A percentile compares a stretch with the other conserved stretches of the same genome.
phyloP scores from a whole-genome alignment of 1,140 invertebrate genomes.

The Prorops nasuta region DNA sequence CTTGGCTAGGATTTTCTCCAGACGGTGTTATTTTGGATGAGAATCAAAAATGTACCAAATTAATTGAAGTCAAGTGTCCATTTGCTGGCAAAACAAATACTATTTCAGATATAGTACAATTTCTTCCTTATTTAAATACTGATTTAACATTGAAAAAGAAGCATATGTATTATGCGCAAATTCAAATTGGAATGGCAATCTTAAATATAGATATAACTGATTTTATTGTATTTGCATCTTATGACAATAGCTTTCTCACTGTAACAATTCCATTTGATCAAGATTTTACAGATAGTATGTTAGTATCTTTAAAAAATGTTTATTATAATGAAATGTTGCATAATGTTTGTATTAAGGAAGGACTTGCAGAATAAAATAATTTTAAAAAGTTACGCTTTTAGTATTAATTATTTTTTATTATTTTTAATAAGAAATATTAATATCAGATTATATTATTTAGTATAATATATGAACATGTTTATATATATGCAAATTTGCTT shows the following conservation, averaged over 20 bases:
- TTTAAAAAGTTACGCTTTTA: not conserved
- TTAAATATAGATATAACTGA: constrained; percentile 2
- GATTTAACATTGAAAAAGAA: constrained; percentile 2
- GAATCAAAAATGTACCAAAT: not conserved
- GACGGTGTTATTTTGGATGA: constrained; percentile 2
- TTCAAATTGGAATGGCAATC: constrained; percentile 2
- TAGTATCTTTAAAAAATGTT: not conserved
- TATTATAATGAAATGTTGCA: constrained; percentile 9
- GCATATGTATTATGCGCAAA: constrained; percentile 5
- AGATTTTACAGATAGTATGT: not conserved
- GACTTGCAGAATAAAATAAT: not conserved
- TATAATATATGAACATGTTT: not conserved
- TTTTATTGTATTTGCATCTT: constrained; percentile 2
- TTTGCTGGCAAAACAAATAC: not conserved
- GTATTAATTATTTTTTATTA: not conserved
- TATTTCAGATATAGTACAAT: not conserved
- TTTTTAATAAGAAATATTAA: constrained; percentile 1
- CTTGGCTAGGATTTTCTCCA: constrained; percentile 3
- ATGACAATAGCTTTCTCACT: not conserved
- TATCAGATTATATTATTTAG: not conserved
- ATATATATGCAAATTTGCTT: not conserved
- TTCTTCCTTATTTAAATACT: not conserved
- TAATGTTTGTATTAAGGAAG: not conserved
- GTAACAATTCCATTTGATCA: constrained; percentile 3
- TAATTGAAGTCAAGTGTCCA: constrained; percentile 4